A percentile compares a stretch with the other conserved stretches of the same genome.
These are phyloP conservation scores for Diplodus sargus DNA, from an alignment of 2,797 vertebrate species.

Conservation along the genomic window DNA sequence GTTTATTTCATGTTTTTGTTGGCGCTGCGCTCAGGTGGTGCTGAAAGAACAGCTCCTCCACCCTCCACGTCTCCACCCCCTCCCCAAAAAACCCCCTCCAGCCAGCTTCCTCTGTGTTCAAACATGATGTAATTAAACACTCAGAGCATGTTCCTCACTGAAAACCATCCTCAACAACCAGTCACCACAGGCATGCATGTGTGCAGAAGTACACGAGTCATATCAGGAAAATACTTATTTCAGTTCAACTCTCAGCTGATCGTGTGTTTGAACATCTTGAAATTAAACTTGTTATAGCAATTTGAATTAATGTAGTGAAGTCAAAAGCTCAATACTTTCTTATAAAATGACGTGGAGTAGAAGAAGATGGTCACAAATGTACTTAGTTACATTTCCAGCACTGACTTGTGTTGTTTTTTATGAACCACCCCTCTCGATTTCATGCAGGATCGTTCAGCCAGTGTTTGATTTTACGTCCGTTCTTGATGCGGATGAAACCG, in stretches of 20 bases:
- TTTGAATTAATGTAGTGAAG: background rate
- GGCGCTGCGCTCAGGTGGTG: slow-evolving; percentile 68
- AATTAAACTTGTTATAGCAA: background rate
- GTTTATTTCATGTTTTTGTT: slow-evolving; percentile 28
- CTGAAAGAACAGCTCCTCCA: slow-evolving; percentile 76
- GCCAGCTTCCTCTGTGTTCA: slow-evolving; percentile 23
- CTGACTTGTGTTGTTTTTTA: background rate
- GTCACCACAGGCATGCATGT: background rate
- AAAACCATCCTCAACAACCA: background rate
- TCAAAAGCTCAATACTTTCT: background rate
- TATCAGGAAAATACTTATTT: background rate
- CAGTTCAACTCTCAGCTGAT: too few species aligned
- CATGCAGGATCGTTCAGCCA: background rate
- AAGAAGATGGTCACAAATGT: background rate
- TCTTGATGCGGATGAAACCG: background rate
- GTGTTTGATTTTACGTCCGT: background rate
- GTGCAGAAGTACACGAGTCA: background rate
- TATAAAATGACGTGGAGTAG: background rate
- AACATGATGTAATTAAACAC: slow-evolving; percentile 46
- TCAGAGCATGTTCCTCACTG: slow-evolving; percentile 8
- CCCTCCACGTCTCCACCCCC: background rate
- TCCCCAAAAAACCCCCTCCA: background rate
- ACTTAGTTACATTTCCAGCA: background rate
- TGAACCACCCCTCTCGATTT: background rate
- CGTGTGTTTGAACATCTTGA: background rate